These are phyloP conservation scores for Buphagus erythrorhynchus DNA, from an alignment of 2,797 vertebrate species.

Conservation along the genomic window DNA sequence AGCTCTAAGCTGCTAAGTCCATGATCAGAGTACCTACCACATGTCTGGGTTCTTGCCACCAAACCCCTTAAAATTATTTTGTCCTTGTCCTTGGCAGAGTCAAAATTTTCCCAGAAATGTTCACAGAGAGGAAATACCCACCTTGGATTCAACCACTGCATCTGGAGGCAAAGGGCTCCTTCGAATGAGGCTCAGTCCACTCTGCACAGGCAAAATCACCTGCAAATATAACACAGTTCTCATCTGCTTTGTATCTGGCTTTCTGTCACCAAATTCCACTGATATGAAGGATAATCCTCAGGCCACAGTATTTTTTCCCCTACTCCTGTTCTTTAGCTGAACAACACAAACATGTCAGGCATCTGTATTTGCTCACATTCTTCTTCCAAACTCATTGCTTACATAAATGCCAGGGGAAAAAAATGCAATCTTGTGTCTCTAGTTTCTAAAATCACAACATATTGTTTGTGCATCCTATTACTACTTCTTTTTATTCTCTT, in stretches of 20 bases:
- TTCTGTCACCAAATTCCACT: not conserved
- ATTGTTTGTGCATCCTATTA: not conserved
- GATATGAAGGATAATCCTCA: not conserved
- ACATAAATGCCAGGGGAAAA: not conserved
- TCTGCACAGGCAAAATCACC: constrained; percentile 82
- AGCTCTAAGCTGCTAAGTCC: not conserved
- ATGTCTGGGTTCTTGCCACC: not conserved
- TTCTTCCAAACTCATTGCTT: not conserved
- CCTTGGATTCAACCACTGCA: constrained; percentile 56
- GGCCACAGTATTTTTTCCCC: not conserved
- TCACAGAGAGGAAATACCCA: not conserved
- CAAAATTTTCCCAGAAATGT: not conserved
- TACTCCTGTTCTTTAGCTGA: not conserved
- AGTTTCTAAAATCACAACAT: not conserved
- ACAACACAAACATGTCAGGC: not conserved
- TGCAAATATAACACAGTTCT: constrained; percentile 14
- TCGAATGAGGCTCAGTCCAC: constrained; percentile 81
- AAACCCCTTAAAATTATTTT: not conserved
- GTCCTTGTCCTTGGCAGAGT: not conserved
- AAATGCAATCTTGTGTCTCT: not conserved
- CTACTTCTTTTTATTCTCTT: not conserved
- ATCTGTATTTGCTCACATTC: not conserved
- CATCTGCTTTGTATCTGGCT: not conserved
- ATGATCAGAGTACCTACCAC: not conserved
- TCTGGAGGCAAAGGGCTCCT: constrained; percentile 33